phyloP scores from a whole-genome alignment of 2,797 vertebrate genomes.

The Melanogrammus aeglefinus region DNA sequence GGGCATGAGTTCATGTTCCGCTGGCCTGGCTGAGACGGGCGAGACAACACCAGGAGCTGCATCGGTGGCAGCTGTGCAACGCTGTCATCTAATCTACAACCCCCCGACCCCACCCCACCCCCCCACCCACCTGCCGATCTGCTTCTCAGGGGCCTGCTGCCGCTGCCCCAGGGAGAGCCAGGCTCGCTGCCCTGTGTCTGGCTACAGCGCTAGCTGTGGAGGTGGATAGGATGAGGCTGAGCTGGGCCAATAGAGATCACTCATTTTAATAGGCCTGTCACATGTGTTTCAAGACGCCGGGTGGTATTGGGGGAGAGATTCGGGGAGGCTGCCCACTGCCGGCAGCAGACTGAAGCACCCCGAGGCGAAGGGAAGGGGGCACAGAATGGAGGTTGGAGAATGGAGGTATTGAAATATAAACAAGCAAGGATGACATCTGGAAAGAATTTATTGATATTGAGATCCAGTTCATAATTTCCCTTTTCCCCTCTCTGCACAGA shows the following conservation, averaged over 20 bases:
- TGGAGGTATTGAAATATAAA: neutral
- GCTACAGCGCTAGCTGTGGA: constrained; percentile 23
- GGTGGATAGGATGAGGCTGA: constrained; percentile 45
- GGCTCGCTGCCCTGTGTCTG: constrained; percentile 62
- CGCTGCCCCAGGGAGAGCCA: constrained; percentile 58
- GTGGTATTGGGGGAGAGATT: neutral
- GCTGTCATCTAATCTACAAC: constrained; percentile 67
- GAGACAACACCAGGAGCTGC: constrained; percentile 75
- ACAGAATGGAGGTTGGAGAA: constrained; percentile 33
- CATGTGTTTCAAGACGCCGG: constrained; percentile 76
- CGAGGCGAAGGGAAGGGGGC: constrained; percentile 63
- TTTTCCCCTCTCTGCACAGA: neutral
- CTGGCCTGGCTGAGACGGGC: constrained; percentile 2
- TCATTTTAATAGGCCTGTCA: constrained; percentile 80
- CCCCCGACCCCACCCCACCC: constrained; percentile 12
- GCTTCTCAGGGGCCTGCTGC: constrained; percentile 39
- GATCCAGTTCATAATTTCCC: neutral
- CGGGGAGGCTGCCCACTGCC: constrained; percentile 57
- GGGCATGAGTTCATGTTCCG: constrained; percentile 56
- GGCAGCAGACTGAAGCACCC: constrained; percentile 65
- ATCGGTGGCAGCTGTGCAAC: constrained; percentile 70
- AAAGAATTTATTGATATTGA: neutral
- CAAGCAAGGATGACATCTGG: neutral
- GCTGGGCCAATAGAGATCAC: constrained; percentile 66
- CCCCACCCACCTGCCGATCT: neutral